These are phyloP conservation scores for Falco columbarius DNA, from an alignment of 2,797 vertebrate species.

Conservation along the genomic window DNA sequence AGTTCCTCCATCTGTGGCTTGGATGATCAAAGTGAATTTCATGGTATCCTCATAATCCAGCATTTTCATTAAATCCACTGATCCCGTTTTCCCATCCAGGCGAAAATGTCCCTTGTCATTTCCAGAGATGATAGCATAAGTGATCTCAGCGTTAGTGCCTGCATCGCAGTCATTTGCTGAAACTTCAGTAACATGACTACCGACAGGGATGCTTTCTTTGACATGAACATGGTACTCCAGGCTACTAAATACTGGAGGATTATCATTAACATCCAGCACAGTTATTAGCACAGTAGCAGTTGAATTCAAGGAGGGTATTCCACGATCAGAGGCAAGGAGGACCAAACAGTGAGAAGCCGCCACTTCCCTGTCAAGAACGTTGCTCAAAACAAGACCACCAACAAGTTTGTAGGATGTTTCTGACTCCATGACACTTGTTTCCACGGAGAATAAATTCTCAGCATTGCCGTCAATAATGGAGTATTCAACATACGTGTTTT, in stretches of 20 bases:
- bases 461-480: conserved; percentile 82
- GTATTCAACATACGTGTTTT: conserved; percentile 85
- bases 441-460: conserved; percentile 83
- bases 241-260: conserved; percentile 83
- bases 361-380: conserved; percentile 84
- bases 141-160: conserved; percentile 81
- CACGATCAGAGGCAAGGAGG: conserved; percentile 84
- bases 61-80: conserved; percentile 77
- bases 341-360: conserved; percentile 78
- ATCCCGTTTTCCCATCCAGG: conserved; percentile 83
- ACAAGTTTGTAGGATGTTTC: conserved; percentile 75
- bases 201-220: conserved; percentile 82
- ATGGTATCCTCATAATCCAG: conserved; percentile 88
- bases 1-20: conserved; percentile 81
- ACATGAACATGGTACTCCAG: conserved; percentile 80
- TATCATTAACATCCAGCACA: conserved; percentile 91
- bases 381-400: conserved; percentile 83
- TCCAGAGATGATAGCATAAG: conserved; percentile 86
- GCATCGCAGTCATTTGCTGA: conserved; percentile 84
- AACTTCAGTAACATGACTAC: conserved; percentile 80
- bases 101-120: conserved; percentile 83
- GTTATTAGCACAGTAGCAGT: conserved; percentile 80
- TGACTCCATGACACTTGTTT: conserved; percentile 72
- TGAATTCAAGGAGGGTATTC: conserved; percentile 82
- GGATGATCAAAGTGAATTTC: conserved; percentile 85